phyloP scores from a whole-genome alignment of 2,888 invertebrate species.

The Calliphora vomitoria region DNA sequence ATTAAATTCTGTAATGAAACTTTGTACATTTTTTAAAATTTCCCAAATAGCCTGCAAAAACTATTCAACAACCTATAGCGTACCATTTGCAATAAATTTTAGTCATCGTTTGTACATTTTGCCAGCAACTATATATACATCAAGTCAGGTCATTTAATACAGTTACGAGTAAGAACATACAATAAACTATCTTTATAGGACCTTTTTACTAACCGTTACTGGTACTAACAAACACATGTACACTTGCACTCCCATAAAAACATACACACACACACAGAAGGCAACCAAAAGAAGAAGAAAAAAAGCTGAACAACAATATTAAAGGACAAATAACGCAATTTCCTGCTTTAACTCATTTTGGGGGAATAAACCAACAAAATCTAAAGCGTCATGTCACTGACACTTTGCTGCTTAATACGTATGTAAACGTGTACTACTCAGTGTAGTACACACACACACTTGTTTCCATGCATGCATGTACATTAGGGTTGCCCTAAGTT shows the following conservation, averaged over 20 bases:
- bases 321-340: slow-evolving; percentile 51
- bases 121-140: slow-evolving; percentile 18
- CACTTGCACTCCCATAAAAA: not conserved
- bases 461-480: not conserved
- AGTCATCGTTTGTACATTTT: not conserved
- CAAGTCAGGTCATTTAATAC: slow-evolving; percentile 46
- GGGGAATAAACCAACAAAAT: slow-evolving; percentile 40
- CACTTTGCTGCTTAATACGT: slow-evolving; percentile 46
- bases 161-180: slow-evolving; percentile 24
- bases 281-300: not conserved
- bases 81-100: not conserved
- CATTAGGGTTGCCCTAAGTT: too few species aligned
- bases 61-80: too few species aligned
- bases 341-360: slow-evolving; percentile 59
- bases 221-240: slow-evolving; percentile 8
- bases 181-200: slow-evolving; percentile 39
- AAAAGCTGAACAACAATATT: slow-evolving; percentile 37
- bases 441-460: not conserved
- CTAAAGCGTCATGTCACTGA: slow-evolving; percentile 55
- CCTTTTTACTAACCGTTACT: slow-evolving; percentile 18
- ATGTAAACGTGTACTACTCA: not conserved
- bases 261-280: too few species aligned
- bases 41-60: too few species aligned
- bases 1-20: too few species aligned
- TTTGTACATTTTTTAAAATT: too few species aligned